Percentiles rank a stretch among this genome's conserved stretches.
phyloP scores from a whole-genome alignment of 1,140 invertebrate species.

The Brachystomella parvula region DNA sequence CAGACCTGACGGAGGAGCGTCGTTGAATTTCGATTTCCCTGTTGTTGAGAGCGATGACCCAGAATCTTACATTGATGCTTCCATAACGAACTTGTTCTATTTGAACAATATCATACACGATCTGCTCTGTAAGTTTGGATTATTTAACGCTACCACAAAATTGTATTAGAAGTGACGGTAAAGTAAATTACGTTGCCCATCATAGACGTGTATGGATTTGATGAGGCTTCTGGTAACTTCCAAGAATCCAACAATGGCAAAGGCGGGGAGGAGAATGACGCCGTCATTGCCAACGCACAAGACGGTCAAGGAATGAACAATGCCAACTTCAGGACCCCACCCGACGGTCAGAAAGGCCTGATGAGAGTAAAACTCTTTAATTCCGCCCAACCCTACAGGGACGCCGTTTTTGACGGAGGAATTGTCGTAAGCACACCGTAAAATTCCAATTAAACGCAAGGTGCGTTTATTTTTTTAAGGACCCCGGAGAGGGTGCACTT shows the following conservation, averaged over 20 bases:
- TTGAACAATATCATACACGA: conserved; percentile 13
- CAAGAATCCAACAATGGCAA: background rate
- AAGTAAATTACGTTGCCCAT: background rate
- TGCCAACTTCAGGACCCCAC: conserved; percentile 7
- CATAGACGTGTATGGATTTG: conserved; percentile 12
- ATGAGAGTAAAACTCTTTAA: conserved; percentile 3
- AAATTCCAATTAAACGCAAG: too few relatives aligned
- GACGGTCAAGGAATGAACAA: background rate
- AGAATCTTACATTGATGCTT: conserved; percentile 1
- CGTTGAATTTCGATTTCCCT: background rate
- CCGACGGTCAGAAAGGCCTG: background rate
- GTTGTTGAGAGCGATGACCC: background rate
- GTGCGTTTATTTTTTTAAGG: too few relatives aligned
- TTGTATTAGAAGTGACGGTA: background rate
- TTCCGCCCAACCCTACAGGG: background rate
- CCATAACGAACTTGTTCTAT: conserved; percentile 14
- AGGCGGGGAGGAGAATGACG: background rate
- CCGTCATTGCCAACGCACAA: conserved; percentile 11
- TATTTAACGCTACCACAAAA: background rate
- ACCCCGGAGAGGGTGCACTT: too few relatives aligned
- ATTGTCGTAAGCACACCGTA: conserved; percentile 14
- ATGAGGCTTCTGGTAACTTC: conserved; percentile 10
- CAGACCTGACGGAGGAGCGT: conserved; percentile 1
- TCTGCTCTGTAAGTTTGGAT: background rate
- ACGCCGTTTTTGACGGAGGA: conserved; percentile 2